phyloP scores from a whole-genome alignment of 2,888 invertebrate species.

The Chaetogeoica ovagalla region DNA sequence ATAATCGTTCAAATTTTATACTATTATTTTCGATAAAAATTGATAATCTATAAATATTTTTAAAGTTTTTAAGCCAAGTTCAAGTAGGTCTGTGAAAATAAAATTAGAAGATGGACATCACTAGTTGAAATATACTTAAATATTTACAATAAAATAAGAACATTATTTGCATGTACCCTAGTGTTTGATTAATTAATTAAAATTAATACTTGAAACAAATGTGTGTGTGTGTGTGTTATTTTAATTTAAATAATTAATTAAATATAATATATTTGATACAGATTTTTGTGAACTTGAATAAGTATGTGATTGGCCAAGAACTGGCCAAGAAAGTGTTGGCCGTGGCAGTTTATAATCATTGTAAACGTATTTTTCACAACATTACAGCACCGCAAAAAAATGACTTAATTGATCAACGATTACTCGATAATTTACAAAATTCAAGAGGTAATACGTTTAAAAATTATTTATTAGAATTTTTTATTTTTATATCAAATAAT shows the following conservation, averaged over 20 bases:
- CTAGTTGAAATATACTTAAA: background rate
- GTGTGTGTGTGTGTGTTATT: too few species aligned
- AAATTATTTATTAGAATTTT: background rate
- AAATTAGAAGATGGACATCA: background rate
- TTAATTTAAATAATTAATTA: background rate
- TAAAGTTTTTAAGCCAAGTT: background rate
- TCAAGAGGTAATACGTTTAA: conserved; percentile 18
- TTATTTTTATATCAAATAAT: background rate
- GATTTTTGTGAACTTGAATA: conserved; percentile 94
- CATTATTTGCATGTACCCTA: background rate
- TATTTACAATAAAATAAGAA: conserved; percentile 4
- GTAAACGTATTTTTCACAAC: conserved; percentile 78
- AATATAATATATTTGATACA: conserved; percentile 58
- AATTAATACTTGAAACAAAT: too few species aligned
- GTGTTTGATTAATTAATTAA: too few species aligned
- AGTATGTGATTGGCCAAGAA: conserved; percentile 96
- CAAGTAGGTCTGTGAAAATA: background rate
- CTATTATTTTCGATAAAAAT: too few species aligned
- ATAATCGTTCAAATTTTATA: too few species aligned
- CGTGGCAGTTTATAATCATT: conserved; percentile 98
- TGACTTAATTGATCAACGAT: conserved; percentile 46
- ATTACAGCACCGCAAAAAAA: conserved; percentile 73
- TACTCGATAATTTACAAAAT: conserved; percentile 47
- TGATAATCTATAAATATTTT: too few species aligned
- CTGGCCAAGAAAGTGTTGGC: conserved; percentile 96